These are phyloP conservation scores for Ctenosaura bakeri DNA, from an alignment of 2,797 vertebrate genomes.

Conservation along the genomic window DNA sequence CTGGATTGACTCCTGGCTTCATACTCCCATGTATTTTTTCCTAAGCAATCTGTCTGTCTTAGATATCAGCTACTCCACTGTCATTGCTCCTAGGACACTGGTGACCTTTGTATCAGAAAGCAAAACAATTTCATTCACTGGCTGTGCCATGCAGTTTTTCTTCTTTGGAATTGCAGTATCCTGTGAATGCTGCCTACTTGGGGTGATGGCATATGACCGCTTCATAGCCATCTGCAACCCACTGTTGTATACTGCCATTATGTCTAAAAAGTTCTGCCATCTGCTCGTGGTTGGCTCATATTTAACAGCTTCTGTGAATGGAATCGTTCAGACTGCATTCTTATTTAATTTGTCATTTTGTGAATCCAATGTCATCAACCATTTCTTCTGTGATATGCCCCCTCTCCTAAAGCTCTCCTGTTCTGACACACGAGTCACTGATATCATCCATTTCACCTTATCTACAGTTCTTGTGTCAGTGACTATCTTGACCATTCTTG, in stretches of 20 bases:
- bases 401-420: neutral
- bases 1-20: neutral
- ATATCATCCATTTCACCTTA: neutral
- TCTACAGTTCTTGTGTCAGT: neutral
- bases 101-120: neutral
- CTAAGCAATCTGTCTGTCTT: constrained; percentile 8
- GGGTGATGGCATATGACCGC: neutral
- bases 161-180: neutral
- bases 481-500: constrained; percentile 17
- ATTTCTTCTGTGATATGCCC: constrained; percentile 23
- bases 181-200: constrained; percentile 15
- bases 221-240: constrained; percentile 21
- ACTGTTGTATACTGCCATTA: neutral
- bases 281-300: neutral
- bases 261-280: neutral
- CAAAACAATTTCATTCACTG: neutral
- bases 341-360: constrained; percentile 26
- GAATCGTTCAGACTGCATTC: neutral
- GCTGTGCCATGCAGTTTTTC: neutral
- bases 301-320: neutral
- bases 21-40: constrained; percentile 24
- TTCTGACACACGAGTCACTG: neutral
- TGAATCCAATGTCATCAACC: constrained; percentile 11
- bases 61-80: constrained; percentile 15
- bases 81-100: constrained; percentile 15